Evolutionary conservation across 2,888 invertebrate genomes (phyloP).

Genomic region (Heliconius erato): DNA sequence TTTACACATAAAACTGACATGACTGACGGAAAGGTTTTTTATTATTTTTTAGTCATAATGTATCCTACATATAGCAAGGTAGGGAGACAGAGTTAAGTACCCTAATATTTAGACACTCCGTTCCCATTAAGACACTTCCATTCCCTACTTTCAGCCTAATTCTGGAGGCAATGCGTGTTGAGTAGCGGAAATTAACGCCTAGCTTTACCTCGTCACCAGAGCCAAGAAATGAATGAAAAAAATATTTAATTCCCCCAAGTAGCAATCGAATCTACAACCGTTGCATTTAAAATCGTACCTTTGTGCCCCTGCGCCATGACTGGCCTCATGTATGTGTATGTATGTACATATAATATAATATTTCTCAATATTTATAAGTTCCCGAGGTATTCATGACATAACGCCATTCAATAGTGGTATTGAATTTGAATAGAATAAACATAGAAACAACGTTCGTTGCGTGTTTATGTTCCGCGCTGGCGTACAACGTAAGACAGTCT

Average conservation of each 20-base stretch:
- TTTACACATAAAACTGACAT: too few species aligned
- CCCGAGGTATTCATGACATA: slow-evolving; percentile 9
- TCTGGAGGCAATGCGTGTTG: too few species aligned
- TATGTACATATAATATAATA: slow-evolving; percentile 1
- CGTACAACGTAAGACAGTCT: too few species aligned
- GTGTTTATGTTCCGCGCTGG: slow-evolving; percentile 28
- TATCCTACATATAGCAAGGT: not conserved
- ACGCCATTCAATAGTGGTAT: slow-evolving; percentile 14
- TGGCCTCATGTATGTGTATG: not conserved
- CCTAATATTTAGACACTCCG: not conserved
- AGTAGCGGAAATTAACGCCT: too few species aligned
- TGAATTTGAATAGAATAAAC: slow-evolving; percentile 30
- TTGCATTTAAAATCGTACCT: too few species aligned
- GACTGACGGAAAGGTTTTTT: too few species aligned
- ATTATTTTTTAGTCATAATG: not conserved
- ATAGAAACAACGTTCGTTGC: slow-evolving; percentile 24
- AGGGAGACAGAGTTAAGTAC: not conserved
- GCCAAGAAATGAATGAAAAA: too few species aligned
- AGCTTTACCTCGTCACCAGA: too few species aligned
- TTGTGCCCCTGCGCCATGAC: not conserved
- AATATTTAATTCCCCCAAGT: not conserved
- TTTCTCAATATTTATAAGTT: slow-evolving; percentile 3
- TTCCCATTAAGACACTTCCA: not conserved
- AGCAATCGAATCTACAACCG: not conserved
- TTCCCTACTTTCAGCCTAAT: not conserved